These are phyloP conservation scores for Coregonus sp. DNA, from an alignment of 2,797 vertebrate species.

Conservation along the genomic window DNA sequence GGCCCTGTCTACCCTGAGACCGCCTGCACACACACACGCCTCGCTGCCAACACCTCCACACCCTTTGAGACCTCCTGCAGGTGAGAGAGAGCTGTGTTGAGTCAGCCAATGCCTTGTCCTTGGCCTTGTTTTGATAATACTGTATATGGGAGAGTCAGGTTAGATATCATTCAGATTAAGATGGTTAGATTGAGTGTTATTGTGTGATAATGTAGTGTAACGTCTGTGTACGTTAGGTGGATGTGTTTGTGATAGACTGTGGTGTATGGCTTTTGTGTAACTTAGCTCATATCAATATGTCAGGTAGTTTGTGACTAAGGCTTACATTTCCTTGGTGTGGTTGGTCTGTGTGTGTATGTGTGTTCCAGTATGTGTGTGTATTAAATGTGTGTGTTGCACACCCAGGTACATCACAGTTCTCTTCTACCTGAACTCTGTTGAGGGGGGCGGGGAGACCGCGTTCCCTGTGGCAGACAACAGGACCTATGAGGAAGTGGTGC, in stretches of 20 bases:
- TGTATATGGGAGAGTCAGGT: neutral
- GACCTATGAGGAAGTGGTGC: constrained; percentile 97
- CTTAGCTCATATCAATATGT: neutral
- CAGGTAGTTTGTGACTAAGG: neutral
- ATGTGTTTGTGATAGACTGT: neutral
- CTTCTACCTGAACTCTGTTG: constrained; percentile 98
- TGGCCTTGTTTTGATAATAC: neutral
- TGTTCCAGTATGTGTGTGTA: neutral
- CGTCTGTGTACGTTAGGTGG: constrained; percentile 24
- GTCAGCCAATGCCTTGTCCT: neutral
- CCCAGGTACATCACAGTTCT: constrained; percentile 96
- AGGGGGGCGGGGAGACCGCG: constrained; percentile 94
- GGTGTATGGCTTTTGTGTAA: constrained; percentile 29
- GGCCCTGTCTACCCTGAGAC: constrained; percentile 96
- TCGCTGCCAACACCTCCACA: constrained; percentile 86
- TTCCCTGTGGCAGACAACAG: constrained; percentile 99
- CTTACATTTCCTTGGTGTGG: constrained; percentile 28
- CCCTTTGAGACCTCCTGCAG: constrained; percentile 97
- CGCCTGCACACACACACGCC: constrained; percentile 92
- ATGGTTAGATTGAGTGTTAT: neutral
- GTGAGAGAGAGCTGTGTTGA: constrained; percentile 67
- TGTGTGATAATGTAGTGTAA: neutral
- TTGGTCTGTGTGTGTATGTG: constrained; percentile 22
- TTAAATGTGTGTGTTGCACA: constrained; percentile 64
- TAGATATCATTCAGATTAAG: neutral